Base-by-base conservation (phyloP, 2,888 invertebrate species). In the Boloria euphrosyne region DNA sequence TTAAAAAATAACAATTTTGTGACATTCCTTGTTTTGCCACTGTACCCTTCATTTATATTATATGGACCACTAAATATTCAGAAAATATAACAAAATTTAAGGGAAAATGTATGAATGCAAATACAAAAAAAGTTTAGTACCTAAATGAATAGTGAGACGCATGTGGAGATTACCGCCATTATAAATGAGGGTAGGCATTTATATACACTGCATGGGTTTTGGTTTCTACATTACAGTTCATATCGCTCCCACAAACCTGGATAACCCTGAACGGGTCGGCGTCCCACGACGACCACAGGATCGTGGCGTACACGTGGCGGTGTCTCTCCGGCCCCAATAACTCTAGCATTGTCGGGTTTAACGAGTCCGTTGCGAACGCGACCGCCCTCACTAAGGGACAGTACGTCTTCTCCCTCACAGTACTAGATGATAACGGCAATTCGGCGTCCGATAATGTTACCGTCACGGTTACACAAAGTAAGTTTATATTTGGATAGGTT, bases 401-500 rank as follows among this genome's bases (percentile, higher is more conserved):
- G 65, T 98, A 98, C 79, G 90, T 94, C 63, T 96, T 97, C 83
- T 94, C 95, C 78, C 86, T 98, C 69, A 95, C 95, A n/a, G 97
- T 97, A 0, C 93, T 95, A 13, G 97, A 98, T 84, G 96, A 96
- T 76, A 96, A 96, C 77, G 96, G 96, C 59, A 96, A 97, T 78
- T 94, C 95, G n/a, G 96, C 96, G 52, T 93, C 93, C 13, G 95
- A 95, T 82, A 93, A 92, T 61, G 94, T 96, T 52, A 94, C 94
- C 79, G 93, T 98, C 54, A 96, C 95, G 69, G 97, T 98, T 13
- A 95, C 96, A 64, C 97, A 98, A 89, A 97, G 97, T 97, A 93
- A 93, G 95, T 90, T 62, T 71, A 22, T 10, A 13, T n/a, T n/a
- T 4, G 2, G 13, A 57, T 46, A 18, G 22, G 22, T 50, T 13